Conservation (phyloP, 2,797 vertebrate genomes). For the Naso thynnoides region DNA sequence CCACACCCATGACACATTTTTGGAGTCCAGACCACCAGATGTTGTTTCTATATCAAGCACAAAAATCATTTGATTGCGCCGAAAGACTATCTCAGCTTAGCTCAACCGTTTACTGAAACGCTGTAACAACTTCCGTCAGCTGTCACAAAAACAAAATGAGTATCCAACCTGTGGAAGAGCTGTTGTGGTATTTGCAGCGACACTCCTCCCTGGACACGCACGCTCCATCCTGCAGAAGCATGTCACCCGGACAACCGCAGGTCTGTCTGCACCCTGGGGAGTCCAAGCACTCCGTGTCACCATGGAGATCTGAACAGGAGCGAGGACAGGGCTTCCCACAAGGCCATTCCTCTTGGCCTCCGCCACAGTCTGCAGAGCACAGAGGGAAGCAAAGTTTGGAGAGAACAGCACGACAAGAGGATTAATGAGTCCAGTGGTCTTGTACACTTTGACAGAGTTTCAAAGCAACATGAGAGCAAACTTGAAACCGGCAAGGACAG, state of each 20-base stretch:
- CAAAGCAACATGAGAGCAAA: neutral
- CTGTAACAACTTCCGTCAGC: neutral
- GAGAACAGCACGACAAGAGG: neutral
- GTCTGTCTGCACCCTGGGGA: conserved; percentile 74
- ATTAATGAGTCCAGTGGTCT: neutral
- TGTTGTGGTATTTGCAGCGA: conserved; percentile 87
- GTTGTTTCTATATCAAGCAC: neutral
- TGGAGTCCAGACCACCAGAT: conserved; percentile 70
- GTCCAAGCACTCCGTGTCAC: conserved; percentile 83
- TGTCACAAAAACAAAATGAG: neutral
- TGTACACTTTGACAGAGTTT: neutral
- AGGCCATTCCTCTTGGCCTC: conserved; percentile 82
- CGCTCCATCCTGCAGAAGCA: conserved; percentile 86
- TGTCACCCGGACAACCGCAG: conserved; percentile 87
- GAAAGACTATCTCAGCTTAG: conserved; percentile 1
- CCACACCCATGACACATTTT: conserved; percentile 78
- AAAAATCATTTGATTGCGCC: neutral
- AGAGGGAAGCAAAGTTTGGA: neutral
- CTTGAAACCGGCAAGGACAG: neutral
- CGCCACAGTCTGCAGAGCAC: conserved; percentile 82
- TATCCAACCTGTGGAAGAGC: conserved; percentile 80
- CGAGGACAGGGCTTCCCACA: conserved; percentile 90
- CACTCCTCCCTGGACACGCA: conserved; percentile 85
- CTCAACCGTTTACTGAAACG: neutral
- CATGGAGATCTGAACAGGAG: conserved; percentile 89